Percentiles rank a stretch among this genome's conserved stretches.
Conservation (phyloP, 2,113 vertebrate species). For the Podarcis muralis region DNA sequence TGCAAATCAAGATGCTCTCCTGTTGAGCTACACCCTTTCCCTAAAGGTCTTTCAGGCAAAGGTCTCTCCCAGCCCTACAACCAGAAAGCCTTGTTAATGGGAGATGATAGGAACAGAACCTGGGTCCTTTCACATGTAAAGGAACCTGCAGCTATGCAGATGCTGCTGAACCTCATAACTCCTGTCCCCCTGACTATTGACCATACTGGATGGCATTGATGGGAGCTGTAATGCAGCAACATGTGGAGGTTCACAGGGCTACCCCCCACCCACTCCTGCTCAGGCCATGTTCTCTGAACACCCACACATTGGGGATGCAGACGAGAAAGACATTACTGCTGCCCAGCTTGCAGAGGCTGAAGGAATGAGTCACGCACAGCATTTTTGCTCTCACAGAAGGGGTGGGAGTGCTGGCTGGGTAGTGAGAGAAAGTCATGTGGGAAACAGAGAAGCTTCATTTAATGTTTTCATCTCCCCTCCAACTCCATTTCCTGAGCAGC, state of each 20-base stretch:
- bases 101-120: neutral
- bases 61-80: neutral
- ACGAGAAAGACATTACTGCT: neutral
- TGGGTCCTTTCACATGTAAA: neutral
- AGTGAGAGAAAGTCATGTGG: fast-evolving
- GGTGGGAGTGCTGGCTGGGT: neutral
- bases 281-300: neutral
- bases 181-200: neutral
- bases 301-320: neutral
- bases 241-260: neutral
- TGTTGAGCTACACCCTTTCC: no score
- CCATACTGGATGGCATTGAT: neutral
- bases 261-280: neutral
- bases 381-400: fast-evolving
- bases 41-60: no score
- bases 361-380: neutral
- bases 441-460: neutral
- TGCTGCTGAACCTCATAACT: neutral
- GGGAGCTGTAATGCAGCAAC: neutral
- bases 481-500: conserved; percentile 39
- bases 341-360: fast-evolving
- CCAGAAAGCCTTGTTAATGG: neutral
- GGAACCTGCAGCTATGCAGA: neutral
- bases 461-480: conserved; percentile 24
- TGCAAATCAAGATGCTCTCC: no score